Evolutionary conservation across 2,797 vertebrate genomes (phyloP), one percentile per base, ranked within the genome.

Genomic region (Rhinophrynus dorsalis): DNA sequence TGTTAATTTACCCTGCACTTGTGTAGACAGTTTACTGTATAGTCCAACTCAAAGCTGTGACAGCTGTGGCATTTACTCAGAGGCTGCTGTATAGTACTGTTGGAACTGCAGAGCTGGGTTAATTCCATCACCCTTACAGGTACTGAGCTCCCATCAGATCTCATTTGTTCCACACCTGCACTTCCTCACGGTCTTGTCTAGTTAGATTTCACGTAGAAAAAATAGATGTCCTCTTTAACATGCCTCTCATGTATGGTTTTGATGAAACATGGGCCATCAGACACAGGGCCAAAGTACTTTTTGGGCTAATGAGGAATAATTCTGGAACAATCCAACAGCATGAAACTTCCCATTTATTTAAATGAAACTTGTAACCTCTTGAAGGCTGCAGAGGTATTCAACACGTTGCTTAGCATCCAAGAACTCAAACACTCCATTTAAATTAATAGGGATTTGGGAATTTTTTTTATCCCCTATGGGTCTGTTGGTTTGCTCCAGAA

Each of bases 181-280:
- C 61, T 42, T 13, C 48, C 27, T 58, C 37, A 15, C 6, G 2
- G 32, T 32, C 33, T 2, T 38, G 68, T 72, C 61, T 72, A 18
- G 7, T 58, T 24, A 23, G 12, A 72, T 72, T 65, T 64, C n/a
- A 27, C 24, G 33, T 20, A 30, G 12, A 33, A 64, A n/a, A 42
- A 23, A n/a, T 3, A 35, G 52, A 38, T 33, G 68, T 17, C 18
- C 40, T 57, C 48, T 57, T 18, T 40, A 30, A 40, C 61, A 23
- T 47, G 29, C 24, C 27, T 24, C 12, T 50, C 12, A 50, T 51
- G 68, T 51, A 3, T 3, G 47, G 23, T 8, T 21, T 18, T 40
- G 61, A 33, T 32, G 45, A 30, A 61, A 58, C 56, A 45, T 4
- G 37, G 48, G 47, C 35, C 26, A 23, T 10, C 11, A 13, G n/a